Evolutionary conservation across 2,888 invertebrate genomes (phyloP), one percentile per base, ranked within the genome.

Genomic region (Disparrhopalites patrizii): DNA sequence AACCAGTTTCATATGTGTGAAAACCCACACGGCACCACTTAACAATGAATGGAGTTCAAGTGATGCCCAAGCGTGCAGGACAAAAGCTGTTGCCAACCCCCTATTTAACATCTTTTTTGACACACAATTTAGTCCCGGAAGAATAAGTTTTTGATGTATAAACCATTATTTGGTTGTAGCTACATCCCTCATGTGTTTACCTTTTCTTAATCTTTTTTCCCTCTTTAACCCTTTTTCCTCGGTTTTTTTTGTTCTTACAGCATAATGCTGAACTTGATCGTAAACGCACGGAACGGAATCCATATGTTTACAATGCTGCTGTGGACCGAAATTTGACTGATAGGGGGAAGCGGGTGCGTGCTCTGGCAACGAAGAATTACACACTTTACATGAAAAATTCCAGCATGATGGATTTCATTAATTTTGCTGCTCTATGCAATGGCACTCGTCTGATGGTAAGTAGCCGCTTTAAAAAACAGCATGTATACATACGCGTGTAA

Each of bases 391-490:
- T 67, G 33, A 63, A 71, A 25, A 72, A 76, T 20, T 76, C 77
- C 27, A 74, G 75, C 27, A 57, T 70, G n/a, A 61, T 54, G 50
- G 75, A 75, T 63, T 63, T 74, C 18, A 70, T 66, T 15, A 77
- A 78, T 68, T 79, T 78, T 70, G 76, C 76, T 27, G 76, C 77
- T 1, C 68, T 79, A 0, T 79, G 79, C 55, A 67, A 77, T 13
- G 79, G 79, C 20, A 77, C 78, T 65, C 69, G 70, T 38, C 70
- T 69, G 15, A 57, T 56, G 62, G 68, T 68, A 23, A 58, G n/a
- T n/a, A n/a, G n/a, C n/a, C n/a, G n/a, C n/a, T n/a, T n/a, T n/a
- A n/a, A n/a, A n/a, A n/a, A n/a, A n/a, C n/a, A n/a, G n/a, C n/a
- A n/a, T n/a, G n/a, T n/a, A n/a, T n/a, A n/a, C n/a, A n/a, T n/a